Conservation (phyloP, 2,797 vertebrate genomes). For the Harpagifer antarcticus region DNA sequence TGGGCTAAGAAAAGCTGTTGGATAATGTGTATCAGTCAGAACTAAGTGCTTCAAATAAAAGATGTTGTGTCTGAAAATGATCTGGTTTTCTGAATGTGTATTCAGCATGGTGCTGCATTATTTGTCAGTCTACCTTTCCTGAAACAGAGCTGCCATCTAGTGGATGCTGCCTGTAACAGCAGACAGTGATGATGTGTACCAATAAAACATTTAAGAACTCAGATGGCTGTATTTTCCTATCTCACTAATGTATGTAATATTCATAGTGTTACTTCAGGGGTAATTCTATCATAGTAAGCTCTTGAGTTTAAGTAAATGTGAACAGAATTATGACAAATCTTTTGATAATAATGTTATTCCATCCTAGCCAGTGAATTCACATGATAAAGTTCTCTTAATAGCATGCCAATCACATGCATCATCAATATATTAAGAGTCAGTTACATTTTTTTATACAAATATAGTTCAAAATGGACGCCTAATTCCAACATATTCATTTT, state of each 20-base stretch:
- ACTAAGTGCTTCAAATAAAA: slow-evolving; percentile 86
- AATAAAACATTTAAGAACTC: not conserved
- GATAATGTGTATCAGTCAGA: slow-evolving; percentile 75
- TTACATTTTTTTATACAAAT: not conserved
- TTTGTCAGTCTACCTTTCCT: not conserved
- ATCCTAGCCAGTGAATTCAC: not conserved
- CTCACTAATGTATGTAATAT: not conserved
- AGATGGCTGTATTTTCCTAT: not conserved
- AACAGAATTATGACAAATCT: not conserved
- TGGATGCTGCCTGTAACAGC: slow-evolving; percentile 35
- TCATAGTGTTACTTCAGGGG: not conserved
- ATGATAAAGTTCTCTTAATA: not conserved
- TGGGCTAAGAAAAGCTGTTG: slow-evolving; percentile 73
- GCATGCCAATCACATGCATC: slow-evolving; percentile 14
- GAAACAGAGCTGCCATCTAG: slow-evolving; percentile 57
- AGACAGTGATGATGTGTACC: not conserved
- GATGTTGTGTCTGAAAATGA: slow-evolving; percentile 66
- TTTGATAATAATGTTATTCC: not conserved
- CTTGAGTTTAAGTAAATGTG: not conserved
- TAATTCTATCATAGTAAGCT: not conserved
- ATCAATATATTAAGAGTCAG: not conserved
- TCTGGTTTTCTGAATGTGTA: slow-evolving; percentile 9
- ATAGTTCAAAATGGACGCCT: not conserved
- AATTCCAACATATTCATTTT: not conserved
- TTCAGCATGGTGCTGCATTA: not conserved